Percentiles rank a stretch among this genome's conserved stretches.
Evolutionary conservation across 2,888 invertebrate species (phyloP).

Genomic region (Nomada fucata): DNA sequence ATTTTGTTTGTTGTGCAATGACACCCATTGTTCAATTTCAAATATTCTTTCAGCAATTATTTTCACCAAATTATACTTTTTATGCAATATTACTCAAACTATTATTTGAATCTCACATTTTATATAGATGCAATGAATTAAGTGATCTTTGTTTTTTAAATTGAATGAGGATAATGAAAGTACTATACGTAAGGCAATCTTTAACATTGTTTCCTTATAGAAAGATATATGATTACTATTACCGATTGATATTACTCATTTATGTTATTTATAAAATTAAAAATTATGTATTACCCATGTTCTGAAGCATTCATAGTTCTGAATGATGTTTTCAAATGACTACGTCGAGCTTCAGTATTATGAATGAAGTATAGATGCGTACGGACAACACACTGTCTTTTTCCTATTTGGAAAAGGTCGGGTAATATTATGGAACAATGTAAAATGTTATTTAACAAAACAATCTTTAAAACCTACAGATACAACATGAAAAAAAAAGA

Average conservation of each 20-base stretch:
- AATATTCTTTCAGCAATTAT: slow-evolving; percentile 17
- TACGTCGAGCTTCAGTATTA: slow-evolving; percentile 73
- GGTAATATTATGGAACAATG: slow-evolving; percentile 39
- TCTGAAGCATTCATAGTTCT: slow-evolving; percentile 90
- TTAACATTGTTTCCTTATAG: background rate
- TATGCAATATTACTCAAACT: background rate
- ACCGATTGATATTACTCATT: slow-evolving; percentile 21
- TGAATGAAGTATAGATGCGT: slow-evolving; percentile 64
- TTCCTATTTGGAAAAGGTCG: slow-evolving; percentile 72
- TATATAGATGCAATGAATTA: slow-evolving; percentile 15
- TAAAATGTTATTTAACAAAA: slow-evolving; percentile 22
- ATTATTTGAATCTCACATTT: background rate
- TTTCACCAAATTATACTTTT: background rate
- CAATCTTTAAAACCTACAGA: slow-evolving; percentile 13
- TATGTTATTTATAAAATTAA: slow-evolving; percentile 16
- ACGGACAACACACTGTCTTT: slow-evolving; percentile 63
- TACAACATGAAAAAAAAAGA: slow-evolving; percentile 22
- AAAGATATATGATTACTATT: background rate
- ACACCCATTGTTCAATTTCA: slow-evolving; percentile 62
- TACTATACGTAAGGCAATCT: background rate
- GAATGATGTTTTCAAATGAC: slow-evolving; percentile 73
- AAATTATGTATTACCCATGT: slow-evolving; percentile 88
- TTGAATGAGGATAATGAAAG: background rate
- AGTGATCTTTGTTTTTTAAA: slow-evolving; percentile 12
- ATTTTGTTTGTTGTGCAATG: slow-evolving; percentile 69